A percentile compares a stretch with the other conserved stretches of the same genome.
Evolutionary conservation across 2,888 invertebrate genomes (phyloP).

Genomic region (Therioaphis trifolii): DNA sequence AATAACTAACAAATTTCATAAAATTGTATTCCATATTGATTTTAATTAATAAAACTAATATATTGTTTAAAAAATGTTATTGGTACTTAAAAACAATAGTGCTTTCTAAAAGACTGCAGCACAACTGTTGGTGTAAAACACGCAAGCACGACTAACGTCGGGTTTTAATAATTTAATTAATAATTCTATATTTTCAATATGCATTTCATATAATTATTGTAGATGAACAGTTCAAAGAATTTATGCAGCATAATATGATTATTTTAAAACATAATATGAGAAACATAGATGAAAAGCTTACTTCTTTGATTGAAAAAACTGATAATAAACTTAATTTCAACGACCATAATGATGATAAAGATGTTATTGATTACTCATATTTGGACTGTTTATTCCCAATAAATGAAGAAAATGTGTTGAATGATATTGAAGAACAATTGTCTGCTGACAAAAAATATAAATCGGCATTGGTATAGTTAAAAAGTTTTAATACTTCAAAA

Average conservation of each 20-base stretch:
- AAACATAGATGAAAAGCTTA: conserved; percentile 9
- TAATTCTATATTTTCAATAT: not conserved
- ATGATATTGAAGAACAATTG: conserved; percentile 24
- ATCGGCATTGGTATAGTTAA: not conserved
- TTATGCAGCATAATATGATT: not conserved
- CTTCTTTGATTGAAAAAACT: not conserved
- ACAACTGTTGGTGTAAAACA: no score
- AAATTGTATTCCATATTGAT: no score
- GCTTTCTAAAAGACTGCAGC: no score
- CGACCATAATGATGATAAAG: not conserved
- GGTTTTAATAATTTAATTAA: not conserved
- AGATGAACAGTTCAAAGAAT: conserved; percentile 13
- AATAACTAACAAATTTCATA: no score
- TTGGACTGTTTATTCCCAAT: conserved; percentile 16
- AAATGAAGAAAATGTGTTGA: not conserved
- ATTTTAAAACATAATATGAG: not conserved
- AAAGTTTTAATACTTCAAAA: not conserved
- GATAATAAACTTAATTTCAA: not conserved
- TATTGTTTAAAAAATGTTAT: no score
- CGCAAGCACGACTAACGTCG: no score
- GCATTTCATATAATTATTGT: not conserved
- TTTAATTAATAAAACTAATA: no score
- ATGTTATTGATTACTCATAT: conserved; percentile 20
- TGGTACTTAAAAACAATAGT: no score
- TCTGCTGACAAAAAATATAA: conserved; percentile 13